Evolutionary conservation across 2,113 vertebrate genomes (phyloP), one percentile per base, ranked within the genome.

Genomic region (Empidonax alnorum): DNA sequence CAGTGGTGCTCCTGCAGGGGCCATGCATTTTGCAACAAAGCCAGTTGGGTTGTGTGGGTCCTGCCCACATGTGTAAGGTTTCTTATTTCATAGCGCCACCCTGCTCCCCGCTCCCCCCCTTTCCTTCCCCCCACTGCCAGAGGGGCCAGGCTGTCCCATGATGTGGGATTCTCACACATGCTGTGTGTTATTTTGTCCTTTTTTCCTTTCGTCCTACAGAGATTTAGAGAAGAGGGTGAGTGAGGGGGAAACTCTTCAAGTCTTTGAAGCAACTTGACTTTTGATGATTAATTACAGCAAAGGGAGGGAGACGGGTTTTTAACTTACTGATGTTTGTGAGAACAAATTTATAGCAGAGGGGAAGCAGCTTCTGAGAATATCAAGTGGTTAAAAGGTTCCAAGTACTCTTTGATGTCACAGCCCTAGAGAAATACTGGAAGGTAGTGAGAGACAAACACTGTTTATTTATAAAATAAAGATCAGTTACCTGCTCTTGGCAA

Each of bases 381-480:
- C 90, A 53, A 71, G 89, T 78, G 87, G 92, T 76, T 95, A 81
- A 93, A 96, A 96, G 94, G 90, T 75, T 92, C 47, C 69, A 77
- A 67, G 30, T 53, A 8, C 75, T 94, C 97, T 98, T 92, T 97
- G 97, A 96, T 79, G 87, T 93, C 42, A 58, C 62, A 92, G 84
- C 69, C 72, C 65, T 87, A 82, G 14, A 94, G 87, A 96, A 93
- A 96, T 55, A 92, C 61, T 84, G 80, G 44, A 96, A 82, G 72
- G 84, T 49, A 94, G 74, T 76, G 62, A 77, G 41, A 39, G 33
- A 86, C 86, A 95, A 59, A 67, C 67, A 85, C 28, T 92, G 89
- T 96, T 94, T 89, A 74, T 89, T 97, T 96, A 95, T 96, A 96
- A 97, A 97, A 97, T 90, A 97, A 97, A 97, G 96, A 97, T 97